These are phyloP conservation scores for Lasioglossum morio DNA, from an alignment of 2,888 invertebrate species.

Conservation along the genomic window DNA sequence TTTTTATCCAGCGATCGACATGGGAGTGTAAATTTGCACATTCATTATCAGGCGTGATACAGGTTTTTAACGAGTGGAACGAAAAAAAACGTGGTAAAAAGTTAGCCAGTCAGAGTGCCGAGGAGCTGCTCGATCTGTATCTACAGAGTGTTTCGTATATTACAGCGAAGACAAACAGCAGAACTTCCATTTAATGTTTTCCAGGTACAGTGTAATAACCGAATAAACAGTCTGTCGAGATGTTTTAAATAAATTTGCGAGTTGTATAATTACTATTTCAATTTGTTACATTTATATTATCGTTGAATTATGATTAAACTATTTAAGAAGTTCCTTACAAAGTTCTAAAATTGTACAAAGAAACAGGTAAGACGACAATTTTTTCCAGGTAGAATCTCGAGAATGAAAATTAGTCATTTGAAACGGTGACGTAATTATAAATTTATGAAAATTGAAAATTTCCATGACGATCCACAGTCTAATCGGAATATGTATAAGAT, in stretches of 20 bases:
- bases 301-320: neutral
- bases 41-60: neutral
- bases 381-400: neutral
- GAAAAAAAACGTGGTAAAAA: too few relatives aligned
- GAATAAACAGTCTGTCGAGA: too few relatives aligned
- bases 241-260: too few relatives aligned
- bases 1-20: neutral
- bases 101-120: neutral
- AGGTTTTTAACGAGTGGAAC: neutral
- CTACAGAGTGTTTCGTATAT: neutral
- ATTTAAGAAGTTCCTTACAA: neutral
- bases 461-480: neutral
- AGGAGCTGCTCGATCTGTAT: neutral
- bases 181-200: neutral
- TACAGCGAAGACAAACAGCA: too few relatives aligned
- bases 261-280: too few relatives aligned
- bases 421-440: neutral
- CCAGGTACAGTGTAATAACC: too few relatives aligned
- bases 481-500: neutral
- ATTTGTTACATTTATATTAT: too few relatives aligned
- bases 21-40: neutral
- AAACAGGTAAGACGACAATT: neutral
- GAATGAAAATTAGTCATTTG: neutral
- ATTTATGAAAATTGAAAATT: constrained; percentile 1
- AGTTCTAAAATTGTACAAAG: neutral